Conservation (phyloP, 2,113 vertebrate genomes). For the Pheucticus melanocephalus region DNA sequence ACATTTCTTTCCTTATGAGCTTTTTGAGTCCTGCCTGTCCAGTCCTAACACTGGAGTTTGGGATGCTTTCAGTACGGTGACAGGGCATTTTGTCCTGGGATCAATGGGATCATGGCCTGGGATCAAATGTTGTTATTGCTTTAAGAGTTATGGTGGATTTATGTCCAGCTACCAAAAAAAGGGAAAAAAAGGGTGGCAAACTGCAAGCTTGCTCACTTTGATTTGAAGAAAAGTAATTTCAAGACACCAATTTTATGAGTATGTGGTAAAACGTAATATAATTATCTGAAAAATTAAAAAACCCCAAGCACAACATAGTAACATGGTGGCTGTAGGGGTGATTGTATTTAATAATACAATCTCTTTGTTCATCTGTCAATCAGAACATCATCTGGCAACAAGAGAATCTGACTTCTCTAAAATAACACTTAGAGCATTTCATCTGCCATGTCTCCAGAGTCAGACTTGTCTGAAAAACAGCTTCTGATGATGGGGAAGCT, state of each 20-base stretch:
- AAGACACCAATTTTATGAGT: background rate
- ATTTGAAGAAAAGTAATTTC: background rate
- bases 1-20: background rate
- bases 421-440: background rate
- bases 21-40: background rate
- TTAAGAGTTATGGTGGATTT: background rate
- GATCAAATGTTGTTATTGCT: background rate
- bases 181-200: background rate
- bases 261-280: background rate
- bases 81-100: background rate
- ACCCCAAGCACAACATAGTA: background rate
- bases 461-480: background rate
- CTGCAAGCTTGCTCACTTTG: background rate
- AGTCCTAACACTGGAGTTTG: background rate
- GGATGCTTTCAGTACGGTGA: background rate
- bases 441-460: background rate
- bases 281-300: background rate
- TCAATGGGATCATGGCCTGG: accelerated
- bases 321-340: background rate
- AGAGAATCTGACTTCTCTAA: background rate
- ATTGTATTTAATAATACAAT: background rate
- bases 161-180: background rate
- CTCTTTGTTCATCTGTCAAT: background rate
- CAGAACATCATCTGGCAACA: background rate
- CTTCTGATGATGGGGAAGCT: background rate